phyloP scores from a whole-genome alignment of 2,797 vertebrate species.

The Melanotaenia pygmaea region DNA sequence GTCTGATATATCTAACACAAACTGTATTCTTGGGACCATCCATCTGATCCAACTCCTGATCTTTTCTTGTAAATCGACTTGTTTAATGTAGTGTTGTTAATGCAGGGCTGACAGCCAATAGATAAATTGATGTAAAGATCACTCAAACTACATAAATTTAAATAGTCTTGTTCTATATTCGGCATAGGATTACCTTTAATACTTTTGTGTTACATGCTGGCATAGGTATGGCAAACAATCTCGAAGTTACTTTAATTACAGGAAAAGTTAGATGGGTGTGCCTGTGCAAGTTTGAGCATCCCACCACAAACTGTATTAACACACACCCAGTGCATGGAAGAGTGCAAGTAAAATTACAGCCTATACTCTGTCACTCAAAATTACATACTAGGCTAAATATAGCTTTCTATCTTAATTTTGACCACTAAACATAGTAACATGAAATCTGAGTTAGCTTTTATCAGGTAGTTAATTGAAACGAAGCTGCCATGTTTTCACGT shows the following conservation, averaged over 20 bases:
- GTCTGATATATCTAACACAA: too few relatives aligned
- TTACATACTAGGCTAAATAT: slow-evolving; percentile 42
- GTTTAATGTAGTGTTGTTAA: too few relatives aligned
- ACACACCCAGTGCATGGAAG: slow-evolving; percentile 19
- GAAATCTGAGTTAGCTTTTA: neutral
- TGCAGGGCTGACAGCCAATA: too few relatives aligned
- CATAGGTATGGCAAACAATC: neutral
- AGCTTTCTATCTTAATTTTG: slow-evolving; percentile 14
- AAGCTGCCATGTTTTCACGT: neutral
- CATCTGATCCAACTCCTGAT: too few relatives aligned
- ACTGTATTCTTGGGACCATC: too few relatives aligned
- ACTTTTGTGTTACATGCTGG: neutral
- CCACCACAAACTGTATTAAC: slow-evolving; percentile 41
- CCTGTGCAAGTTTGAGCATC: slow-evolving; percentile 9
- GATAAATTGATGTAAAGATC: too few relatives aligned
- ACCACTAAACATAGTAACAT: slow-evolving; percentile 36
- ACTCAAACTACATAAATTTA: neutral
- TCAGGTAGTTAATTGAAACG: neutral
- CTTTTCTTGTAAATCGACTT: too few relatives aligned
- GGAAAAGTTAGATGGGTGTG: slow-evolving; percentile 41
- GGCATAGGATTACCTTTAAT: neutral
- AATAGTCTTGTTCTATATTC: neutral
- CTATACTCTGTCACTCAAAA: slow-evolving; percentile 19
- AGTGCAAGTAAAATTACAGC: slow-evolving; percentile 32
- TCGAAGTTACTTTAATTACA: slow-evolving; percentile 41